phyloP scores from a whole-genome alignment of 2,113 vertebrate species.

The Sebastes fasciatus region DNA sequence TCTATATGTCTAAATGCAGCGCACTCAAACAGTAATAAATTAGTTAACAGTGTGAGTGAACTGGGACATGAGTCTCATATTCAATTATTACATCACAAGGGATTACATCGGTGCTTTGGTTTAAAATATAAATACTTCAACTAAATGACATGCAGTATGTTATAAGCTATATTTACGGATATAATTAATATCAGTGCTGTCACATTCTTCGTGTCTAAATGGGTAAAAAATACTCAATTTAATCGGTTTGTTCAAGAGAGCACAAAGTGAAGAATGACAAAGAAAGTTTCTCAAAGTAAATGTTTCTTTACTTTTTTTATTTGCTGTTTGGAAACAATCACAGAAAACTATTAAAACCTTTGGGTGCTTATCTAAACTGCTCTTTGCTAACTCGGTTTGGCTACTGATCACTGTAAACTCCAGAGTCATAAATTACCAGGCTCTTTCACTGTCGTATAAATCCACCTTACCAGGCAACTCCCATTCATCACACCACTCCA shows the following conservation, averaged over 20 bases:
- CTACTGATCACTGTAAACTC: slow-evolving; percentile 30
- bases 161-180: neutral
- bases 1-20: neutral
- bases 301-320: neutral
- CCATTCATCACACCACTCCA: no score
- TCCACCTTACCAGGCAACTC: no score
- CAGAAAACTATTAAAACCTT: neutral
- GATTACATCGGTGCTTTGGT: neutral
- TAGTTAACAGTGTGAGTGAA: neutral
- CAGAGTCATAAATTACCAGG: no score
- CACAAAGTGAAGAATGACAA: neutral
- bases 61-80: neutral
- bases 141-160: neutral
- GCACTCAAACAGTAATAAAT: neutral
- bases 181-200: neutral
- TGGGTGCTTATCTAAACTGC: neutral
- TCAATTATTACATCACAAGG: neutral
- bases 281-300: neutral
- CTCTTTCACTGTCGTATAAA: no score
- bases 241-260: neutral
- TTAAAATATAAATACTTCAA: neutral
- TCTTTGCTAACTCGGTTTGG: slow-evolving; percentile 3
- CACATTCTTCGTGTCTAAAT: neutral
- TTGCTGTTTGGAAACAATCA: neutral
- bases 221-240: neutral